Base-by-base conservation (phyloP, 1,140 invertebrate species). In the Polypedilum vanderplanki region DNA sequence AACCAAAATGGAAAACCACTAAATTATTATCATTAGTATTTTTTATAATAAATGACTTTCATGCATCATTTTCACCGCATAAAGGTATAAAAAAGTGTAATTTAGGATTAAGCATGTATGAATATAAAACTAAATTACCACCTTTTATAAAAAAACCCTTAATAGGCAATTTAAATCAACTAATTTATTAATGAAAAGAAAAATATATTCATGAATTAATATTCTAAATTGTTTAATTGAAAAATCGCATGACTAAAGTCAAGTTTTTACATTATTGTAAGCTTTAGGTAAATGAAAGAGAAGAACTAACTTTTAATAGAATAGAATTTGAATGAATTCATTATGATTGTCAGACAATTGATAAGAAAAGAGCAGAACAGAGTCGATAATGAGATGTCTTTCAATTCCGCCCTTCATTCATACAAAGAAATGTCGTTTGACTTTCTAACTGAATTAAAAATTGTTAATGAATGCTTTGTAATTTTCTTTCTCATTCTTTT, bases 111-210 rank as follows among this genome's bases (percentile, higher is more conserved):
- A 33, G 24, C 24, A 33, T 33, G n/a, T n/a, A 33, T 33, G 24
- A 33, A 33, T 33, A 33, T 33, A 33, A 33, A 33, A 57, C 10
- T 57, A 17, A 15, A 57, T 15, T 17, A 17, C 46, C 10, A 57
- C 46, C 46, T 17, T 57, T n/a, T n/a, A n/a, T 57, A 57, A 3
- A 8, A 57, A 3, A 57, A 15, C 46, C 8, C 46, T n/a, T 57
- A 57, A 57, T 57, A 57, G 46, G n/a, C 46, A 57, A 33, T 57
- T 57, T 57, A 15, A 57, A n/a, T 57, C 46, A 57, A 57, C 46
- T 57, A 9, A 57, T 57, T 57, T 57, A 57, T 57, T 57, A 57
- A 57, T 57, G 46, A 57, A 57, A n/a, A 33, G 46, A 57, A 15
- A 33, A 12, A 57, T 15, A n/a, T 57, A 4, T 57, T 15, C n/a